Conservation (phyloP, 1,140 invertebrate genomes). For the Cotesia glomerata region DNA sequence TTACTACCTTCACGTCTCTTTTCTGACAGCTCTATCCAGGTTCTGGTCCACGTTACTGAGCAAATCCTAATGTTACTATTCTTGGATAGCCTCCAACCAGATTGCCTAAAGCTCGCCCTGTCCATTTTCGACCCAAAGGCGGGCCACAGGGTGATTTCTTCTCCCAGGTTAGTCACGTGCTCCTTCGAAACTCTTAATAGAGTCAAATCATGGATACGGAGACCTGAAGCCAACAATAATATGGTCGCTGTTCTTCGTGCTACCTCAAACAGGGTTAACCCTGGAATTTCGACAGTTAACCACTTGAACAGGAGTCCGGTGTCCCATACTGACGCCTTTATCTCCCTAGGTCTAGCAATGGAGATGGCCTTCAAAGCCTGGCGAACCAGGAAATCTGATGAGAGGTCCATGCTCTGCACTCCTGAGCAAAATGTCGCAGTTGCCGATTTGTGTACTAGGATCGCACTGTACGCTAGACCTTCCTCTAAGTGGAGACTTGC, state of each 20-base stretch:
- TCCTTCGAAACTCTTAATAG: conserved; percentile 28
- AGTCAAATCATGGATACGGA: conserved; percentile 37
- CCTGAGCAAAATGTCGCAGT: conserved; percentile 35
- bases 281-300: neutral
- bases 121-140: conserved; percentile 41
- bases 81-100: conserved; percentile 19
- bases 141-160: conserved; percentile 35
- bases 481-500: too few species aligned
- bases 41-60: conserved; percentile 2
- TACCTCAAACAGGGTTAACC: conserved; percentile 31
- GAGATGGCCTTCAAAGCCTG: conserved; percentile 30
- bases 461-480: too few species aligned
- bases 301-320: conserved; percentile 21
- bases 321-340: conserved; percentile 26
- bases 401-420: neutral
- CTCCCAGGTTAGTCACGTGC: neutral
- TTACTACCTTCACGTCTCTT: neutral
- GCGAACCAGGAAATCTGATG: conserved; percentile 21
- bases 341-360: conserved; percentile 11
- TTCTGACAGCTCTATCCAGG: conserved; percentile 3
- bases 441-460: too few species aligned
- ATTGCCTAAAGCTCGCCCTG: conserved; percentile 9
- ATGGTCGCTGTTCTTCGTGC: conserved; percentile 37
- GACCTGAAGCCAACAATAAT: conserved; percentile 36
- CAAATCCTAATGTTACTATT: conserved; percentile 5